Evolutionary conservation across 1,140 invertebrate species (phyloP).

Genomic region (Trachymyrmex cornetzi): DNA sequence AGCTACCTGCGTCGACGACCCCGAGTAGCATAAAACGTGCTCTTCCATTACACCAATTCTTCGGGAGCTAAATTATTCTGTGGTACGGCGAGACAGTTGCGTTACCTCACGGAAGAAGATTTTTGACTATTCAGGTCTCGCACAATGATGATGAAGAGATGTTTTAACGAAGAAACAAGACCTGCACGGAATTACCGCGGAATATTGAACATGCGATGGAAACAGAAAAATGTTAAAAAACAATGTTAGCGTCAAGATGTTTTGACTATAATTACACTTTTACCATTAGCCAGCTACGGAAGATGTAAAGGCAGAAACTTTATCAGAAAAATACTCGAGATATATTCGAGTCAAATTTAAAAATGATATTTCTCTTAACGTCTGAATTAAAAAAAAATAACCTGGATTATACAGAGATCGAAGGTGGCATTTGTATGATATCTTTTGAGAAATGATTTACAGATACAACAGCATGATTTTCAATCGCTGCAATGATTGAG

Average conservation of each 20-base stretch:
- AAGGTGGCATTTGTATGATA: not conserved
- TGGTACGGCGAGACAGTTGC: slow-evolving; percentile 19
- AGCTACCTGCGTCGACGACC: slow-evolving; percentile 53
- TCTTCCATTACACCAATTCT: slow-evolving; percentile 39
- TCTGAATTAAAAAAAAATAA: not conserved
- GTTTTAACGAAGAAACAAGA: slow-evolving; percentile 61
- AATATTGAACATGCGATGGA: slow-evolving; percentile 45
- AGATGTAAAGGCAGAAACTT: not conserved
- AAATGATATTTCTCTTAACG: not conserved
- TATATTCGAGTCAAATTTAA: not conserved
- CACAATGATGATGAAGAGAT: slow-evolving; percentile 58
- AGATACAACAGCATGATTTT: not conserved
- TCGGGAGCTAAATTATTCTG: slow-evolving; percentile 47
- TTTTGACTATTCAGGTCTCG: slow-evolving; percentile 55
- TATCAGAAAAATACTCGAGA: slow-evolving; percentile 11
- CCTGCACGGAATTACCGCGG: slow-evolving; percentile 32
- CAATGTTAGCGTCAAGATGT: slow-evolving; percentile 36
- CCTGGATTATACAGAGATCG: too few species aligned
- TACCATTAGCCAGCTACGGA: not conserved
- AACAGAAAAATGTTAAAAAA: slow-evolving; percentile 50
- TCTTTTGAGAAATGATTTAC: not conserved
- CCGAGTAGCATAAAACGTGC: slow-evolving; percentile 55
- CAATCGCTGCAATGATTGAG: not conserved
- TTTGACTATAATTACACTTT: slow-evolving; percentile 18
- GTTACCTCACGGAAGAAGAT: slow-evolving; percentile 38